Conservation (phyloP, 2,113 vertebrate species). For the Indri indri region DNA sequence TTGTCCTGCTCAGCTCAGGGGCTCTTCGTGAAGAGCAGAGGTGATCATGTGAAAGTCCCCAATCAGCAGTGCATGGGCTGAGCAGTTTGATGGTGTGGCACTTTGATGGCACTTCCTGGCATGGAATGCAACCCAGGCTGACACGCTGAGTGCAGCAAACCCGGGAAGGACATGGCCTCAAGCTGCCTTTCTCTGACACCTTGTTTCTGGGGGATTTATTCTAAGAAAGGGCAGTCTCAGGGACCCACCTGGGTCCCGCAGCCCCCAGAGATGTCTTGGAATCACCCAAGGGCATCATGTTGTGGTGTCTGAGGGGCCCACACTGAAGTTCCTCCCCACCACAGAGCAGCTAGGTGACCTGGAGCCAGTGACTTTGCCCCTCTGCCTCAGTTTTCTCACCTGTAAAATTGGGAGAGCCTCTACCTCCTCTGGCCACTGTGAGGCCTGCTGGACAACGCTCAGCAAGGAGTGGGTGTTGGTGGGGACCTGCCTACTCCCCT, state of each 20-base stretch:
- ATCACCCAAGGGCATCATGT: not conserved
- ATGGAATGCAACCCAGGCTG: not conserved
- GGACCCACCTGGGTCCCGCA: not conserved
- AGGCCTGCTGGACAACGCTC: not conserved
- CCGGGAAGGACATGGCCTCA: not conserved
- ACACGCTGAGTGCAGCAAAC: not conserved
- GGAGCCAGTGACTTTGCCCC: not conserved
- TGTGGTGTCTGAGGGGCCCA: not conserved
- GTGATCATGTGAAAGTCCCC: not conserved
- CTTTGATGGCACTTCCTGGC: not conserved
- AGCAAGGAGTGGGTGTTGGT: not conserved
- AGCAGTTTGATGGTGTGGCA: rapidly evolving
- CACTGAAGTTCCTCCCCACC: not conserved
- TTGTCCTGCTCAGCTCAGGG: not conserved
- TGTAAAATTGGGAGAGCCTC: not conserved
- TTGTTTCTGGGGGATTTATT: not conserved
- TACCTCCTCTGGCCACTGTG: not conserved
- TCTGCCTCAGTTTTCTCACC: not conserved
- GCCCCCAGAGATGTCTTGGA: not conserved
- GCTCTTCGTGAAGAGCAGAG: not conserved
- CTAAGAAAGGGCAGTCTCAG: not conserved
- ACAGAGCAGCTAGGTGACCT: not conserved
- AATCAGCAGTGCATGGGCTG: rapidly evolving
- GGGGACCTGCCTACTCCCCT: not conserved
- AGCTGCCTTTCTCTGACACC: not conserved